Evolutionary conservation across 2,797 vertebrate species (phyloP).

Genomic region (Catamblyrhynchus diadema): DNA sequence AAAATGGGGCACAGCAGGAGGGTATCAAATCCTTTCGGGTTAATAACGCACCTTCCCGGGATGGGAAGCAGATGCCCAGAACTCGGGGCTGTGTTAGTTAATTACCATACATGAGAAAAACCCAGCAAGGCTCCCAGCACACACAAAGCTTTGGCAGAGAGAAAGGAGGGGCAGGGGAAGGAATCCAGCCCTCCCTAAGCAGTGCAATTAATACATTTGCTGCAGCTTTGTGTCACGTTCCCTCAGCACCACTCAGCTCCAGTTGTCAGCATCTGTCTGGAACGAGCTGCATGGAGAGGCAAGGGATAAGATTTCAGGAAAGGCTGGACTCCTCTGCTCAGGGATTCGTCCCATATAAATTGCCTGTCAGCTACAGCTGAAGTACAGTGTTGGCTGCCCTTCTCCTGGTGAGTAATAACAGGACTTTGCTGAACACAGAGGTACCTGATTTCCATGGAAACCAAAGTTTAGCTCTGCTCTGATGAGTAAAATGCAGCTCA

Average conservation of each 20-base stretch:
- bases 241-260: neutral
- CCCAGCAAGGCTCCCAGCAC: neutral
- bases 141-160: neutral
- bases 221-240: neutral
- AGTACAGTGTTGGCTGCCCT: neutral
- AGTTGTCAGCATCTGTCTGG: constrained; percentile 51
- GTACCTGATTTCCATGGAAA: constrained; percentile 33
- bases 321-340: neutral
- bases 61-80: neutral
- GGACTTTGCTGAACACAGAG: neutral
- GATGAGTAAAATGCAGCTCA: neutral
- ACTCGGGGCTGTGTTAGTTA: neutral
- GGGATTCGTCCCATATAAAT: constrained; percentile 4
- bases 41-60: constrained; percentile 10
- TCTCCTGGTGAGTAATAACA: neutral
- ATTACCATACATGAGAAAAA: neutral
- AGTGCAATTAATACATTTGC: constrained; percentile 7
- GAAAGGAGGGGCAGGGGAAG: neutral
- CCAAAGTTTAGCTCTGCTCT: neutral
- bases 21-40: constrained; percentile 11
- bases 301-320: constrained; percentile 32
- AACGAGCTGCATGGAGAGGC: neutral
- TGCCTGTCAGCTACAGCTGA: neutral
- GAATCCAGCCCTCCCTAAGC: neutral
- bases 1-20: neutral